Evolutionary conservation across 1,140 invertebrate species (phyloP).

Genomic region (Ceratosolen solmsi): DNA sequence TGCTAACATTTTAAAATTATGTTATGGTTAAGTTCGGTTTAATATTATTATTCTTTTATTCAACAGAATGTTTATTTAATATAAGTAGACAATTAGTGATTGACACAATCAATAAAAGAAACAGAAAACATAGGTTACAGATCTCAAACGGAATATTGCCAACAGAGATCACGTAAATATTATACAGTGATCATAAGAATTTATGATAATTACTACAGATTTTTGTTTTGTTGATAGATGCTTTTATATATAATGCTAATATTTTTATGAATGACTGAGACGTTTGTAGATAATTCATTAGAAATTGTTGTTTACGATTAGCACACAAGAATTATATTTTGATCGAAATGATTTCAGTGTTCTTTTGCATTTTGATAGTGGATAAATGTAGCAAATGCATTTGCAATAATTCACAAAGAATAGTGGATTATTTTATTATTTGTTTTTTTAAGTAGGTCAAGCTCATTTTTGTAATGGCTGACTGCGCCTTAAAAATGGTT

Average conservation of each 20-base stretch:
- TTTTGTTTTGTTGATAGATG: background rate
- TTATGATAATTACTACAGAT: slow-evolving; percentile 22
- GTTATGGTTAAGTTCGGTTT: no score
- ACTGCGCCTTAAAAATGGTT: background rate
- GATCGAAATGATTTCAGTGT: slow-evolving; percentile 24
- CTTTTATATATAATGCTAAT: slow-evolving; percentile 22
- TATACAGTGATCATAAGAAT: background rate
- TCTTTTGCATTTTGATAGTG: background rate
- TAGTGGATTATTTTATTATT: background rate
- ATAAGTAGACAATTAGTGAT: no score
- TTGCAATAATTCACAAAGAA: background rate
- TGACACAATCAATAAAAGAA: no score
- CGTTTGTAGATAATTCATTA: background rate
- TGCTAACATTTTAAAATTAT: no score
- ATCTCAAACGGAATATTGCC: no score
- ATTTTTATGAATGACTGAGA: slow-evolving; percentile 5
- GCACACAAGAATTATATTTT: background rate
- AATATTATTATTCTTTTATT: no score
- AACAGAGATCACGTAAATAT: no score
- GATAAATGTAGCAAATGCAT: background rate
- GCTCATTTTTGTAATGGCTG: slow-evolving; percentile 1
- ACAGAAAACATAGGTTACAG: no score
- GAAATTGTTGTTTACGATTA: background rate
- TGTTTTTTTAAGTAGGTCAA: background rate
- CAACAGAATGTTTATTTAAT: no score